Evolutionary conservation across 1,140 invertebrate species (phyloP), one percentile per base, ranked within the genome.

Genomic region (Pachyrhynchus sulphureomaculatus): DNA sequence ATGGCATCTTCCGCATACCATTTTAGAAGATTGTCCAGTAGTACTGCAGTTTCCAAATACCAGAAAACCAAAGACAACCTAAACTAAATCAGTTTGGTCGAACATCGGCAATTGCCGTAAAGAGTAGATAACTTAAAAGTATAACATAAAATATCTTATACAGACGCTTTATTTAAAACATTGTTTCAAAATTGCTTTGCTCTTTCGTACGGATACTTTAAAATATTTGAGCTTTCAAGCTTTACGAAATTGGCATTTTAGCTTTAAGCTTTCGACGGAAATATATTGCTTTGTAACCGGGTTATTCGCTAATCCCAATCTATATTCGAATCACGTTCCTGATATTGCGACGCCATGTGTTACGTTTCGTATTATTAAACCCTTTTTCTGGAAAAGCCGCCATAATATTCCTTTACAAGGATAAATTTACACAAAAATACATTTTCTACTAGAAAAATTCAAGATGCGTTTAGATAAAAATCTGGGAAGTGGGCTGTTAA

Each of bases 201-300:
- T 21, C 18, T 42, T 20, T 18, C 2, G 6, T 21, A 20, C 12
- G 10, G 4, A 24, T 32, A 47, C 23, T 47, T 32, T 32, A 47
- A 47, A 32, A 47, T 47, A 15, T 32, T 47, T 32, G 23, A 32
- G 44, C 23, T 24, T 44, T 18, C 17, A 44, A 44, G 49, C 20
- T 42, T 42, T 51, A 15, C 51, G n/a, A 56, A 56, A 56, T 45
- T 56, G 53, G 39, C 41, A 37, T 56, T 56, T 56, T 33, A 56
- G 53, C 53, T 56, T 56, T 56, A n/a, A 33, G 39, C 55, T 41
- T 49, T 24, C 42, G 42, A 58, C 55, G 23, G 29, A 37, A 26
- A 47, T 58, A 58, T 58, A 58, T 58, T 49, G 55, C 45, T 58
- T 58, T 58, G 55, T 58, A 58, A 58, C 55, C 55, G 32, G 55